Conservation (phyloP, 2,888 invertebrate genomes). For the Parnassius glacialis region DNA sequence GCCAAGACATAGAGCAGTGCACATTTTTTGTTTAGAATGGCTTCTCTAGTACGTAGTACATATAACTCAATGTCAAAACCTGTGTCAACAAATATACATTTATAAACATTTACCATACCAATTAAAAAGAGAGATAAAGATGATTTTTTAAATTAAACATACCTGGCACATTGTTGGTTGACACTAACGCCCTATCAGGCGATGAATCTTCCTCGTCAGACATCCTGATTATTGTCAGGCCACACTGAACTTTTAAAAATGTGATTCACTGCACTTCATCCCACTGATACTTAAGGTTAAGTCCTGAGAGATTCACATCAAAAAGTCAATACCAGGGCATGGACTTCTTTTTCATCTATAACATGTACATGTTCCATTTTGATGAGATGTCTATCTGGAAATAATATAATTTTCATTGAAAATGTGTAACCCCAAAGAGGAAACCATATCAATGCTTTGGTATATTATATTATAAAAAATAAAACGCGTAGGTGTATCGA, state of each 20-base stretch:
- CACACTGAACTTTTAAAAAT: conserved; percentile 19
- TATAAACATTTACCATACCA: too few species aligned
- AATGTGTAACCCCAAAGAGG: neutral
- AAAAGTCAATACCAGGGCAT: conserved; percentile 44
- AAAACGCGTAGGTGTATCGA: conserved; percentile 35
- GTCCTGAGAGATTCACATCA: conserved; percentile 51
- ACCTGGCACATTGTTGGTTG: conserved; percentile 73
- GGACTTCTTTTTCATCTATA: conserved; percentile 41
- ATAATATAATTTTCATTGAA: conserved; percentile 12
- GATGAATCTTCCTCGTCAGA: conserved; percentile 76
- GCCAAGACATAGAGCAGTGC: too few species aligned
- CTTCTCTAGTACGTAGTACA: too few species aligned
- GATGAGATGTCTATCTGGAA: conserved; percentile 38
- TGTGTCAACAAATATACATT: too few species aligned
- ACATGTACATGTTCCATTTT: conserved; percentile 43
- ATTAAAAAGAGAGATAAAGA: too few species aligned
- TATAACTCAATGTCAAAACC: too few species aligned
- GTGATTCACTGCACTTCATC: conserved; percentile 27
- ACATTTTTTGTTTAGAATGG: too few species aligned
- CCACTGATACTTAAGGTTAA: conserved; percentile 47
- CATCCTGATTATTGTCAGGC: conserved; percentile 48
- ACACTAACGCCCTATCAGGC: conserved; percentile 65
- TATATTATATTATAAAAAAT: conserved; percentile 7
- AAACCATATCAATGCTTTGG: conserved; percentile 8
- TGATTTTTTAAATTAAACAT: conserved; percentile 27